These are phyloP conservation scores for Petrophora chlorosata DNA, from an alignment of 2,888 invertebrate species.

Conservation along the genomic window DNA sequence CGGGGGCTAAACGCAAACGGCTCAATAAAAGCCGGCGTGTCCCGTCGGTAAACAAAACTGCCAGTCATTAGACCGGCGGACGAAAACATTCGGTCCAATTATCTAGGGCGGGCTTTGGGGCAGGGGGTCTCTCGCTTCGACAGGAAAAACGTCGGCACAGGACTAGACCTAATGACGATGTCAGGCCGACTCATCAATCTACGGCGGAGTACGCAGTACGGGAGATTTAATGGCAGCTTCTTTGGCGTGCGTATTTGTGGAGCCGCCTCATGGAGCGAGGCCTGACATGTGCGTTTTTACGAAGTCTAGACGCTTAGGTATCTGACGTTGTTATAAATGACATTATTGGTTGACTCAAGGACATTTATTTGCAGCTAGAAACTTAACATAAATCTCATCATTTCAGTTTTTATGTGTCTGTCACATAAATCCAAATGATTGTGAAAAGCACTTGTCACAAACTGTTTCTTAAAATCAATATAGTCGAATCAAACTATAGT, in stretches of 20 bases:
- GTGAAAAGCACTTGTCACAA: no score
- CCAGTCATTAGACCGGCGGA: slow-evolving; percentile 77
- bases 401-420: not conserved
- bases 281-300: slow-evolving; percentile 28
- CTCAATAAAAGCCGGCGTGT: slow-evolving; percentile 74
- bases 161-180: slow-evolving; percentile 75
- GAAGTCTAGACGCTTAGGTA: slow-evolving; percentile 30
- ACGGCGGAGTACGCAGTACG: slow-evolving; percentile 42
- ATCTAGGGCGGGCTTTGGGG: slow-evolving; percentile 53
- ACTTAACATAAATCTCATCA: no score
- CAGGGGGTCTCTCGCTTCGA: slow-evolving; percentile 33
- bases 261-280: slow-evolving; percentile 2
- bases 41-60: slow-evolving; percentile 77
- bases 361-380: no score
- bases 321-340: slow-evolving; percentile 17
- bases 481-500: no score
- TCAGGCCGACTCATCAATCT: slow-evolving; percentile 73
- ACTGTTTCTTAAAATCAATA: no score
- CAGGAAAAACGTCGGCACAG: slow-evolving; percentile 65
- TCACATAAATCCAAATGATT: no score
- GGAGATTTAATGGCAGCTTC: slow-evolving; percentile 21
- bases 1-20: slow-evolving; percentile 66
- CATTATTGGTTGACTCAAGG: not conserved
- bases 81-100: slow-evolving; percentile 79
- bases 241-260: slow-evolving; percentile 6